These are phyloP conservation scores for Eurytoma adleriae DNA, from an alignment of 2,888 invertebrate genomes.

Conservation along the genomic window DNA sequence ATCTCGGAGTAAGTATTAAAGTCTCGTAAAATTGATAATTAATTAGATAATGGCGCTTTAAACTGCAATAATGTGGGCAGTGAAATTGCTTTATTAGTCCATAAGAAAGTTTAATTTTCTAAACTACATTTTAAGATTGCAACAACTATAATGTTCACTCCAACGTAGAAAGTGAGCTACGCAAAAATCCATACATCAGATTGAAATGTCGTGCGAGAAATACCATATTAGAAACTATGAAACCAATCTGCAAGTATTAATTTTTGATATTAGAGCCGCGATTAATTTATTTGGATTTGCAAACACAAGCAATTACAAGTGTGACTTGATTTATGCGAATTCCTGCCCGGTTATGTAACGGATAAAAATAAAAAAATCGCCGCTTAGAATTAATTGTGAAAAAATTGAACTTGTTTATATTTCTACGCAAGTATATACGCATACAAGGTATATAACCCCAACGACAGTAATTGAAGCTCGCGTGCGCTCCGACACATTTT, in stretches of 20 bases:
- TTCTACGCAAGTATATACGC: no score
- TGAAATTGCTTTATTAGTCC: slow-evolving; percentile 15
- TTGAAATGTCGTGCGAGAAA: background rate
- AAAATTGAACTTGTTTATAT: no score
- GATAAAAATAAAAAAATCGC: no score
- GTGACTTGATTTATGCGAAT: background rate
- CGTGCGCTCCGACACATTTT: no score
- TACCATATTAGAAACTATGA: slow-evolving; percentile 14
- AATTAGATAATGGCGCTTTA: slow-evolving; percentile 8
- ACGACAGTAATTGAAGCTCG: no score
- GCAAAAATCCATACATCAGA: background rate
- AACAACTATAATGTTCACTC: slow-evolving; percentile 12
- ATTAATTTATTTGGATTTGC: background rate
- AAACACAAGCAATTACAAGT: background rate
- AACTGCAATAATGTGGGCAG: background rate
- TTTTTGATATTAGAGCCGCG: background rate
- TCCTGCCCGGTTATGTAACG: no score
- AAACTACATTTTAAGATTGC: slow-evolving; percentile 31
- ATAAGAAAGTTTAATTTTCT: slow-evolving; percentile 29
- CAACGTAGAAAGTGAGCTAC: slow-evolving; percentile 32
- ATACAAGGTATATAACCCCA: no score
- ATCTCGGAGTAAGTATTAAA: background rate
- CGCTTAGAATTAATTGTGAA: no score
- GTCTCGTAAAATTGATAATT: slow-evolving; percentile 19
- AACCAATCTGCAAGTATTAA: background rate